These are phyloP conservation scores for Bergia puertoricense DNA, from an alignment of 92 coral and sea anemone genomes.

Conservation along the genomic window DNA sequence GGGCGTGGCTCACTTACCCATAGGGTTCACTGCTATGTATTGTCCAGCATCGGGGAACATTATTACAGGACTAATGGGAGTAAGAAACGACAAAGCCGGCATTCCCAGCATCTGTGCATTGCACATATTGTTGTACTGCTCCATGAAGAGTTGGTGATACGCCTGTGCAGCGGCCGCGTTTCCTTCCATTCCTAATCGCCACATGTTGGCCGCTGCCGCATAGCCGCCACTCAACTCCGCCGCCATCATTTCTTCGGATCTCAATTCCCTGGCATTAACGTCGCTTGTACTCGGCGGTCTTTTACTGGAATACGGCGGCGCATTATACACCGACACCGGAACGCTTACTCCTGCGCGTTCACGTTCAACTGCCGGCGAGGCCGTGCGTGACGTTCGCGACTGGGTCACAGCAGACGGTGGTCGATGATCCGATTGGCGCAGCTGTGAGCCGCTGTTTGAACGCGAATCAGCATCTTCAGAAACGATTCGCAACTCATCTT, in stretches of 20 bases:
- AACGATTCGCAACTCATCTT: constrained; percentile 45
- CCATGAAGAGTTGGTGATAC: constrained; percentile 24
- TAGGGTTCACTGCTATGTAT: constrained; percentile 28
- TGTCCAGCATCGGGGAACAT: constrained; percentile 37
- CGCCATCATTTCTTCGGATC: constrained; percentile 30
- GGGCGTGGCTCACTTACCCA: constrained; percentile 18
- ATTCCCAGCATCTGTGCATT: constrained; percentile 41
- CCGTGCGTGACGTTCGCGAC: not conserved
- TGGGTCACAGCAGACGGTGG: constrained; percentile 3
- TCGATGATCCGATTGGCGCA: constrained; percentile 13
- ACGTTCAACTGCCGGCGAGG: constrained; percentile 36
- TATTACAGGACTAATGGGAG: constrained; percentile 19
- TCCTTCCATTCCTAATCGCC: constrained; percentile 33
- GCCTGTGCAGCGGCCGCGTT: constrained; percentile 9
- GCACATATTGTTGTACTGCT: constrained; percentile 27
- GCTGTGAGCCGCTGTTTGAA: not conserved
- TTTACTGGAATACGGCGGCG: constrained; percentile 13
- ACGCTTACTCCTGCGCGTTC: constrained; percentile 40
- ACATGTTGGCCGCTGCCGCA: constrained; percentile 30
- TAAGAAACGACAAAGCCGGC: constrained; percentile 18
- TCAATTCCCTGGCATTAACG: constrained; percentile 10
- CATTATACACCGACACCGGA: constrained; percentile 19
- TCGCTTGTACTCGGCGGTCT: constrained; percentile 29
- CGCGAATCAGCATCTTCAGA: constrained; percentile 20
- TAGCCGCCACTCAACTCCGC: constrained; percentile 15